A percentile compares a stretch with the other conserved stretches of the same genome.
Conservation (phyloP, 1,140 invertebrate species). For the Phenacoccus solenopsis region DNA sequence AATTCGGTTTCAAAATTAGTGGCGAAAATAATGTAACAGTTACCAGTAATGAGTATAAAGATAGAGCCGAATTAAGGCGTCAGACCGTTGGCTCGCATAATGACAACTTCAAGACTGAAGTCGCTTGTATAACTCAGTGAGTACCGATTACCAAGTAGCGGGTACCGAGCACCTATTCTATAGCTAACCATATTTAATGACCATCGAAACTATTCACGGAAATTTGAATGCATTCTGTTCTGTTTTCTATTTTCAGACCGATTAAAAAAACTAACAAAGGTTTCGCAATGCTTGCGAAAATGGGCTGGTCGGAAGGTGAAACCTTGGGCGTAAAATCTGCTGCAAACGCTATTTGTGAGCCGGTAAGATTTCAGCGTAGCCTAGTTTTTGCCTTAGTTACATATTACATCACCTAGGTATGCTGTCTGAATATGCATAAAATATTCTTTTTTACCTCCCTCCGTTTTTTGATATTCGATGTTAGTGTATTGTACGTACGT, state of each 20-base stretch:
- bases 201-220: too few species aligned
- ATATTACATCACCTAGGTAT: too few species aligned
- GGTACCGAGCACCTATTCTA: too few species aligned
- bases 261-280: conserved; percentile 44
- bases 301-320: conserved; percentile 85
- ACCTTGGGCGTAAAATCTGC: conserved; percentile 45
- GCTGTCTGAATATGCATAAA: too few species aligned
- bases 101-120: conserved; percentile 66
- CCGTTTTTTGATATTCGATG: too few species aligned
- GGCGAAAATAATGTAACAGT: conserved; percentile 25
- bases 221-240: too few species aligned
- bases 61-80: conserved; percentile 62
- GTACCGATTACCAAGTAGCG: conserved; percentile 30
- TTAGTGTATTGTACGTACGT: too few species aligned
- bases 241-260: conserved; percentile 19
- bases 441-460: too few species aligned
- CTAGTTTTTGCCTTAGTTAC: too few species aligned
- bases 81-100: conserved; percentile 66
- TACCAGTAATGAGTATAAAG: conserved; percentile 42
- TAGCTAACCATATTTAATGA: too few species aligned
- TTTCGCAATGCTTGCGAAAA: conserved; percentile 74
- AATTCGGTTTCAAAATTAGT: conserved; percentile 57
- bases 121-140: conserved; percentile 65
- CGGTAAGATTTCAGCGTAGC: conserved; percentile 64
- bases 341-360: conserved; percentile 54